Conservation (phyloP, 92 coral and sea anemone genomes). For the Muricea muricata region DNA sequence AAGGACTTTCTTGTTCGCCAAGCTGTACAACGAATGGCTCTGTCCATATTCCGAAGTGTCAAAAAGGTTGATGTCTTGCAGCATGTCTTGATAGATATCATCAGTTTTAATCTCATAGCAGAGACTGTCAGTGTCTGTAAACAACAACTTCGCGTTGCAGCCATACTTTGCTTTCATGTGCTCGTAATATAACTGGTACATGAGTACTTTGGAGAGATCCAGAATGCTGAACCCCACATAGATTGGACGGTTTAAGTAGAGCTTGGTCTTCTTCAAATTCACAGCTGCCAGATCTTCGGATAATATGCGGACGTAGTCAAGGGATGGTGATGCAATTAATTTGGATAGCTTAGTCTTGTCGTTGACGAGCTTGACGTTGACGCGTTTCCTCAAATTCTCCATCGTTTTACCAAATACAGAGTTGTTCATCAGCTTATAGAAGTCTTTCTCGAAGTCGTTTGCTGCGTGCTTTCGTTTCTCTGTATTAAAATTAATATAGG, state of each 20-base stretch:
- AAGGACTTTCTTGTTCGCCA: constrained; percentile 62
- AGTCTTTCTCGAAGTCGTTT: constrained; percentile 43
- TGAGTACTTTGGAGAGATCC: constrained; percentile 43
- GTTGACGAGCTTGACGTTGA: constrained; percentile 26
- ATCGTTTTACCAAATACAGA: constrained; percentile 43
- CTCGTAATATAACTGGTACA: constrained; percentile 42
- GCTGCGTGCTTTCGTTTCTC: constrained; percentile 16
- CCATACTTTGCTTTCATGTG: constrained; percentile 30
- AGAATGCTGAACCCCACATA: constrained; percentile 59
- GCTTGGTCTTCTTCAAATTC: constrained; percentile 52
- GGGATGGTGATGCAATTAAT: constrained; percentile 9
- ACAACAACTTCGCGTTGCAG: constrained; percentile 8
- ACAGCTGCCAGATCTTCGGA: constrained; percentile 52
- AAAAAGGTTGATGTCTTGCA: constrained; percentile 42
- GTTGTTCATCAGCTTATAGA: constrained; percentile 48
- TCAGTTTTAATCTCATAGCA: constrained; percentile 43
- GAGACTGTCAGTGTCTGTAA: constrained; percentile 47
- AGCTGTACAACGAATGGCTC: constrained; percentile 44
- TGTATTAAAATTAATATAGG: constrained; percentile 30
- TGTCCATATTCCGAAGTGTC: constrained; percentile 63
- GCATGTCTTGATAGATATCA: constrained; percentile 46
- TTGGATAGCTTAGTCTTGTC: not conserved
- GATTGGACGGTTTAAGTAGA: constrained; percentile 59
- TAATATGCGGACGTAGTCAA: constrained; percentile 53
- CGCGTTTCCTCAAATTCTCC: constrained; percentile 36